Conservation (phyloP, 2,113 vertebrate genomes). For the Neopipo cinnamomea region DNA sequence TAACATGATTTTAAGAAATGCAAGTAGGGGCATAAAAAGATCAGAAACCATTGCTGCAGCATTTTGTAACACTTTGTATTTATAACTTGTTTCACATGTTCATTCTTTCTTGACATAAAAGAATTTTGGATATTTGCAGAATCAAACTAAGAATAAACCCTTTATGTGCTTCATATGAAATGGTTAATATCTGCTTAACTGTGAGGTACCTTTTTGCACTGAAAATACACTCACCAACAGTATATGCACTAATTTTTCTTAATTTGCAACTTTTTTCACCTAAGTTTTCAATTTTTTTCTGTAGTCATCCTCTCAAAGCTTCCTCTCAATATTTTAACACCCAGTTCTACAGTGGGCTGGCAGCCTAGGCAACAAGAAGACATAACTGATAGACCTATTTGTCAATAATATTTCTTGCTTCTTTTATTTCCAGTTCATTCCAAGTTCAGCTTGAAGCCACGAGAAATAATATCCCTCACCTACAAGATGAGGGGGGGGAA, state of each 20-base stretch:
- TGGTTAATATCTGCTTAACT: background rate
- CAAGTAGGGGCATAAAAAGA: background rate
- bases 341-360: background rate
- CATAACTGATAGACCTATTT: background rate
- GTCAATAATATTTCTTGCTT: background rate
- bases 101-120: background rate
- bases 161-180: background rate
- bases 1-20: background rate
- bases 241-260: background rate
- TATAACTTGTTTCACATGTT: background rate
- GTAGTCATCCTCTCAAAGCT: background rate
- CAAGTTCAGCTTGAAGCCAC: background rate
- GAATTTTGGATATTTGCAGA: background rate
- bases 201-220: background rate
- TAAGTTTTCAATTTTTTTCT: background rate
- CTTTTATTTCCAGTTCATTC: background rate
- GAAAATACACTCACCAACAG: background rate
- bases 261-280: background rate
- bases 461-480: background rate
- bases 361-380: background rate
- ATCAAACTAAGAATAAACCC: background rate
- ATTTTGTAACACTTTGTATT: background rate
- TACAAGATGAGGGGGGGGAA: background rate
- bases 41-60: background rate
- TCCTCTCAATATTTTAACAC: background rate